Evolutionary conservation across 2,113 vertebrate species (phyloP).

Genomic region (Chloroceryle aenea): DNA sequence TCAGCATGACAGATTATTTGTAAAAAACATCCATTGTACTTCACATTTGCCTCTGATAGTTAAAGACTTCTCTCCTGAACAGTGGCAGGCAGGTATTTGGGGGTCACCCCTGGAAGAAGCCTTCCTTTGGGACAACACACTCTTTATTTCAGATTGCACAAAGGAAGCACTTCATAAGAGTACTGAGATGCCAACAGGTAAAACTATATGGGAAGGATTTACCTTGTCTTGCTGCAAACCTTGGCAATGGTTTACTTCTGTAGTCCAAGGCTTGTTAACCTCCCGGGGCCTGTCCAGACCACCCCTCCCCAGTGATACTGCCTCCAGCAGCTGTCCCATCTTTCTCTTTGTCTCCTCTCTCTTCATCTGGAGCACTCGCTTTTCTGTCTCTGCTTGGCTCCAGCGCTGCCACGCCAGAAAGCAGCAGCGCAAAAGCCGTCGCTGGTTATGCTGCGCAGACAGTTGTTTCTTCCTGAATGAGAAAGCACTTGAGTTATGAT

Average conservation of each 20-base stretch:
- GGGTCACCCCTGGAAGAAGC: neutral
- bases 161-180: neutral
- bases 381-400: conserved; percentile 74
- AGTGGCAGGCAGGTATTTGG: neutral
- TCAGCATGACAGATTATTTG: neutral
- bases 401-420: conserved; percentile 86
- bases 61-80: neutral
- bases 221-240: conserved; percentile 44
- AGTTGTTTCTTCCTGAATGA: conserved; percentile 80
- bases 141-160: neutral
- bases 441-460: conserved; percentile 81
- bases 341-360: conserved; percentile 85
- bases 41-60: neutral
- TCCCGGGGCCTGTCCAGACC: neutral
- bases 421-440: conserved; percentile 76
- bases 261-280: neutral
- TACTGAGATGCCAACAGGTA: neutral
- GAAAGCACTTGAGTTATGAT: neutral
- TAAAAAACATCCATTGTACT: neutral
- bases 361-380: conserved; percentile 74
- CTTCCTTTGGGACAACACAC: neutral
- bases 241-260: neutral
- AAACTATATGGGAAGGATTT: neutral
- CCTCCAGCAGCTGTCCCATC: conserved; percentile 85
- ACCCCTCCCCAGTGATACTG: conserved; percentile 75